A percentile compares a stretch with the other conserved stretches of the same genome.
phyloP scores from a whole-genome alignment of 2,888 invertebrate genomes.

The Plemyria rubiginata region DNA sequence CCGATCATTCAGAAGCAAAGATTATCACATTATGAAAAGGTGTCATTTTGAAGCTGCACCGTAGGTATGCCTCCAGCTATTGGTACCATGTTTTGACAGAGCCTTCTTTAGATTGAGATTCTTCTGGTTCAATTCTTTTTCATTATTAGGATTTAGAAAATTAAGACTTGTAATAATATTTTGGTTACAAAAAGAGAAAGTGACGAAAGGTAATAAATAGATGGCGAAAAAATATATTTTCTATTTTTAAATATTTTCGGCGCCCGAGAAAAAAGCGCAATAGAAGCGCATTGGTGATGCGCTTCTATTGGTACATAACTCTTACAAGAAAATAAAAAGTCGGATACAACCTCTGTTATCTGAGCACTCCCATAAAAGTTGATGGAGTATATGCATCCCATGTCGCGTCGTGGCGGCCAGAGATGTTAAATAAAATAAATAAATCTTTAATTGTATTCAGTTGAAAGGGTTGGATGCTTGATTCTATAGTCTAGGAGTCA shows the following conservation, averaged over 20 bases:
- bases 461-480: constrained; percentile 56
- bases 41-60: too few species aligned
- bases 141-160: too few species aligned
- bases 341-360: constrained; percentile 53
- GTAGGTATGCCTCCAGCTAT: too few species aligned
- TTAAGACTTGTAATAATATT: too few species aligned
- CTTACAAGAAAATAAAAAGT: constrained; percentile 50
- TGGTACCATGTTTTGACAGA: too few species aligned
- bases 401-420: constrained; percentile 38
- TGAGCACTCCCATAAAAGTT: constrained; percentile 64
- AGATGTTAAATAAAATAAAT: constrained; percentile 55
- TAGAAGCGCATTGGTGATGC: constrained; percentile 8
- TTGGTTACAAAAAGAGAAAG: too few species aligned
- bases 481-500: constrained; percentile 33
- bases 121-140: too few species aligned
- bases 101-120: too few species aligned
- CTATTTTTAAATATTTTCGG: not conserved
- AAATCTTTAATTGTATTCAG: constrained; percentile 54
- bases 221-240: too few species aligned
- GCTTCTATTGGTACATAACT: constrained; percentile 37
- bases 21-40: too few species aligned
- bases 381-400: constrained; percentile 62
- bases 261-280: not conserved
- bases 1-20: too few species aligned
- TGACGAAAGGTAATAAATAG: too few species aligned